Evolutionary conservation across 2,797 vertebrate genomes (phyloP), one percentile per base, ranked within the genome.

Genomic region (Myotis myotis): DNA sequence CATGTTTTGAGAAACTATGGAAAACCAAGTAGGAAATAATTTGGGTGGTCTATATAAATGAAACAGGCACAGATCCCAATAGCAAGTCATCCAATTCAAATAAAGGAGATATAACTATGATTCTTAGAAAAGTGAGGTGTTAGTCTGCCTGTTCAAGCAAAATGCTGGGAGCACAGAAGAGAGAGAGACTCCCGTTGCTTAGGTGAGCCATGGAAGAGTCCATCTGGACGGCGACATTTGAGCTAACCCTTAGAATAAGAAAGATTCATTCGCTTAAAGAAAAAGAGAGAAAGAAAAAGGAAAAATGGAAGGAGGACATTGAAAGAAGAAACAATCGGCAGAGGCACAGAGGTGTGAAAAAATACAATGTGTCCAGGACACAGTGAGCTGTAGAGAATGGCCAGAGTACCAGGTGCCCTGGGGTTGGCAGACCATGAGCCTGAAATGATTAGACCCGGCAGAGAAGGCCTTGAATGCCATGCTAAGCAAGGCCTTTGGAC

Each of bases 391-490:
- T 41, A 70, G 76, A 76, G 68, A 95, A 83, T 41, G 49, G n/a
- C 30, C 71, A 23, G 76, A 74, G 55, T 60, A 17, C 62, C 44
- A 36, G n/a, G 44, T 84, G 44, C 81, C 71, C 85, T 76, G 74
- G 47, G 38, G 57, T 64, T 75, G 60, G 70, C n/a, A 62, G 72
- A 64, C 2, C 13, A 60, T 3, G 10, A 86, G 20, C 41, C 74
- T 55, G 10, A 28, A 93, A 41, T 57, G 82, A 72, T 33, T 82
- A 85, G 74, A 76, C 33, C 78, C 83, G 44, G 49, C 44, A 38
- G 60, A 86, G 82, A 93, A 91, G 95, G 86, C 89, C 93, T 93
- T 80, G 93, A 96, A 88, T 91, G 95, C 72, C 70, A 75, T 12
- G 28, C 80, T 70, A 74, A 44, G 44, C 44, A 44, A 93, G 76